phyloP scores from a whole-genome alignment of 2,888 invertebrate species.

The Venustoraphidia nigricollis region DNA sequence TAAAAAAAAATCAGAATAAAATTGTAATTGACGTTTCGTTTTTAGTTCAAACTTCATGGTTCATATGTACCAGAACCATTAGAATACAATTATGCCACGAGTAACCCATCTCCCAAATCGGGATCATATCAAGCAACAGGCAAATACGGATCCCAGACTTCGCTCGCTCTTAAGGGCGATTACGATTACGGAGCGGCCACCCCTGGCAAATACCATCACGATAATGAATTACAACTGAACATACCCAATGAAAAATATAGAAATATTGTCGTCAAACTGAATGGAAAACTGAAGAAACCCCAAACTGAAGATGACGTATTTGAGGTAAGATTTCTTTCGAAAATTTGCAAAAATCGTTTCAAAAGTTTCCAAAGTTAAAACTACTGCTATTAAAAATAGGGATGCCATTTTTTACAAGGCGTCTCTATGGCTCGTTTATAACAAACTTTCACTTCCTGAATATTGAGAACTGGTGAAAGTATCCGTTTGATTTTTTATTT shows the following conservation, averaged over 20 bases:
- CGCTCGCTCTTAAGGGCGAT: conserved; percentile 29
- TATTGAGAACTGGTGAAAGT: too few relatives aligned
- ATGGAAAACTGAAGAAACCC: conserved; percentile 22
- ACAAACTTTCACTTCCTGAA: too few relatives aligned
- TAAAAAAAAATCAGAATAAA: too few relatives aligned
- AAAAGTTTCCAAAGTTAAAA: too few relatives aligned
- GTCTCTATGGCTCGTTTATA: too few relatives aligned
- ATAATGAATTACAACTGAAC: conserved; percentile 30
- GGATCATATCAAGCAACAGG: conserved; percentile 26
- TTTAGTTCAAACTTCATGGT: conserved; percentile 22
- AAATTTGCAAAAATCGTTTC: too few relatives aligned
- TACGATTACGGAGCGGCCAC: conserved; percentile 23
- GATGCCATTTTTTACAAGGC: too few relatives aligned
- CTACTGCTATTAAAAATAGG: too few relatives aligned
- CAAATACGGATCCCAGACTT: conserved; percentile 30
- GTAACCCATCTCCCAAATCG: conserved; percentile 8
- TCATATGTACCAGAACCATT: conserved; percentile 22
- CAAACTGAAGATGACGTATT: conserved; percentile 3
- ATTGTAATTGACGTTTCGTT: background rate
- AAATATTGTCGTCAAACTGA: conserved; percentile 32
- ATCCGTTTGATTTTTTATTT: too few relatives aligned
- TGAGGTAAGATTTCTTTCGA: conserved; percentile 1
- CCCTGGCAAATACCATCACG: conserved; percentile 30
- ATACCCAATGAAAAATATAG: conserved; percentile 42
- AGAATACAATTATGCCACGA: conserved; percentile 18